These are phyloP conservation scores for Acleris holmiana DNA, from an alignment of 2,888 invertebrate species.

Conservation along the genomic window DNA sequence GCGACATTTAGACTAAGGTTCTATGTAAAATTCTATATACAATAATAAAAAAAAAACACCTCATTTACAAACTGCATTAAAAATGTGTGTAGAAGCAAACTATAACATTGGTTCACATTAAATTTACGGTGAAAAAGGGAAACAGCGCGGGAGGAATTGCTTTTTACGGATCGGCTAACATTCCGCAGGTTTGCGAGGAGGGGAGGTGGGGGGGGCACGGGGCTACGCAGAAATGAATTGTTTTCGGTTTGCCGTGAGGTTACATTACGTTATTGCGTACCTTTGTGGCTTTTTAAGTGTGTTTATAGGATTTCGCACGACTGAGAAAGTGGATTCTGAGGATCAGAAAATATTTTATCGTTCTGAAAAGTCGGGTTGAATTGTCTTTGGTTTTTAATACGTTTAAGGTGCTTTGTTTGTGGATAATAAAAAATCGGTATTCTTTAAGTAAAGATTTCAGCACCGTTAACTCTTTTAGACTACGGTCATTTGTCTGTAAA, in stretches of 20 bases:
- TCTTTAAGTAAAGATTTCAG: not conserved
- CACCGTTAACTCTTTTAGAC: too few species aligned
- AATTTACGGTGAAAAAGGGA: constrained; percentile 77
- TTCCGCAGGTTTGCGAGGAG: constrained; percentile 63
- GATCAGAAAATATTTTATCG: constrained; percentile 26
- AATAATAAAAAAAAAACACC: too few species aligned
- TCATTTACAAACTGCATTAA: constrained; percentile 6
- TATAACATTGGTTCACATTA: constrained; percentile 71
- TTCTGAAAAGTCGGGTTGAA: constrained; percentile 11
- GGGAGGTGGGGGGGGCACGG: constrained; percentile 42
- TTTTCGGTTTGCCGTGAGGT: constrained; percentile 72
- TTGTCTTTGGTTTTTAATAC: not conserved
- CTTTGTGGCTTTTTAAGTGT: constrained; percentile 72
- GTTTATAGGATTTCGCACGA: constrained; percentile 62
- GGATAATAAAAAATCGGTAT: not conserved
- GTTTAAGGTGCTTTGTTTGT: not conserved
- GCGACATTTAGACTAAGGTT: too few species aligned
- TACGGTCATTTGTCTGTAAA: too few species aligned
- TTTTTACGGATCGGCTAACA: constrained; percentile 79
- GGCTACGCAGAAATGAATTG: constrained; percentile 70
- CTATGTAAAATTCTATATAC: too few species aligned
- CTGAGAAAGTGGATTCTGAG: constrained; percentile 26
- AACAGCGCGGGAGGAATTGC: constrained; percentile 78
- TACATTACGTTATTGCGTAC: constrained; percentile 73
- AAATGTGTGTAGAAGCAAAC: constrained; percentile 57